Percentiles rank a stretch among this genome's conserved stretches.
These are phyloP conservation scores for Lamprologus callipterus DNA, from an alignment of 2,113 vertebrate species.

Conservation along the genomic window DNA sequence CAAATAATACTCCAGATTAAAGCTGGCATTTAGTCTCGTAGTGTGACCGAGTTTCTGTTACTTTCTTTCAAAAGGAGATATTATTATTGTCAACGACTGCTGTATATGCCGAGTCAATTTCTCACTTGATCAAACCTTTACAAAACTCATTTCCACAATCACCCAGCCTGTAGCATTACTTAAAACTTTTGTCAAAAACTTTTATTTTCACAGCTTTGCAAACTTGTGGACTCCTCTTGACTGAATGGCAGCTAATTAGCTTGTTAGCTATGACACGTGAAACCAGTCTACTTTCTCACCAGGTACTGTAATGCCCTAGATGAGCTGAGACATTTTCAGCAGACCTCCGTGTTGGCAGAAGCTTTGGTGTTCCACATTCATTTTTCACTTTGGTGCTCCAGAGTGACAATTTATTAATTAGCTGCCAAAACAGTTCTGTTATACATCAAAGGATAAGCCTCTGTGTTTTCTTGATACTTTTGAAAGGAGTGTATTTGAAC, in stretches of 20 bases:
- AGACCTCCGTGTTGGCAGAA: background rate
- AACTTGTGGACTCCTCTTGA: background rate
- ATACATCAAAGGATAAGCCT: background rate
- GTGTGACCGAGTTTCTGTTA: background rate
- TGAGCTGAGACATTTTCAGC: background rate
- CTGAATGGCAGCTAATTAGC: background rate
- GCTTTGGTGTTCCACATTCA: background rate
- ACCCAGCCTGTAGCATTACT: background rate
- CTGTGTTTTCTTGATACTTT: background rate
- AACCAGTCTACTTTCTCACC: background rate
- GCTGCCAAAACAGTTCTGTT: background rate
- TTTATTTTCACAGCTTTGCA: background rate
- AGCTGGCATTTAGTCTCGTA: background rate
- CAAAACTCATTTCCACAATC: slow-evolving; percentile 10
- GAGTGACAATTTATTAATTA: slow-evolving; percentile 24
- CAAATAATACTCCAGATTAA: background rate
- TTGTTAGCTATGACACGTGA: background rate
- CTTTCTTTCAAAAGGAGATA: background rate
- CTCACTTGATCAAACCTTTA: slow-evolving; percentile 31
- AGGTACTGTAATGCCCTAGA: background rate
- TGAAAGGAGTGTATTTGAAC: background rate
- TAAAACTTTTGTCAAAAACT: background rate
- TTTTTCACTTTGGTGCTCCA: background rate
- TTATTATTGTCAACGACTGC: background rate
- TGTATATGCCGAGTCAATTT: slow-evolving; percentile 21